Evolutionary conservation across 2,113 vertebrate genomes (phyloP).

Genomic region (Stomatorhinus ivindoensis): DNA sequence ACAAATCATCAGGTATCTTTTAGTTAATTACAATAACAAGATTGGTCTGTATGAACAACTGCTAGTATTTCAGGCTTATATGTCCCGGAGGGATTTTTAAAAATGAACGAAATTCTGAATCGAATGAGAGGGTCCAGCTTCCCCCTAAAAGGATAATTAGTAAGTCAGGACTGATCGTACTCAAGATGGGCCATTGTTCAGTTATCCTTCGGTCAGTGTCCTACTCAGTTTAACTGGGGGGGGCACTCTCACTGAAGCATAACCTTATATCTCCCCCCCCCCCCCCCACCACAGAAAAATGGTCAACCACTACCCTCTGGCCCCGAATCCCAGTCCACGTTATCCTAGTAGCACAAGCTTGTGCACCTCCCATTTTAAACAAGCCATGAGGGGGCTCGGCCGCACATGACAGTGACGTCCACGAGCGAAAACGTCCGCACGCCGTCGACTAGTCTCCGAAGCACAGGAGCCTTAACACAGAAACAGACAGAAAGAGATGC

Average conservation of each 20-base stretch:
- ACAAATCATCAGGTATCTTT: not conserved
- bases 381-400: not conserved
- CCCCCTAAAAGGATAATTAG: not conserved
- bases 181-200: not conserved
- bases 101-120: not conserved
- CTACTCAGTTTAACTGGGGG: not conserved
- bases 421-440: constrained; percentile 9
- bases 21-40: not conserved
- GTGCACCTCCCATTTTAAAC: not conserved
- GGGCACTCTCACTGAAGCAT: not conserved
- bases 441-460: constrained; percentile 11
- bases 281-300: not conserved
- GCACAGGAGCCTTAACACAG: constrained; percentile 41
- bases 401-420: not conserved
- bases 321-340: not conserved
- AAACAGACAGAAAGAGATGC: not conserved
- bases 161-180: not conserved
- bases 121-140: not conserved
- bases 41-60: not conserved
- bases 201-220: not conserved
- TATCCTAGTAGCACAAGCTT: not conserved
- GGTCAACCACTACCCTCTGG: not conserved
- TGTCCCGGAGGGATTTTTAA: not conserved
- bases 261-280: not conserved
- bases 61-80: not conserved